Percentiles rank a stretch among this genome's conserved stretches.
Conservation (phyloP, 2,113 vertebrate species). For the Xiphias gladius region DNA sequence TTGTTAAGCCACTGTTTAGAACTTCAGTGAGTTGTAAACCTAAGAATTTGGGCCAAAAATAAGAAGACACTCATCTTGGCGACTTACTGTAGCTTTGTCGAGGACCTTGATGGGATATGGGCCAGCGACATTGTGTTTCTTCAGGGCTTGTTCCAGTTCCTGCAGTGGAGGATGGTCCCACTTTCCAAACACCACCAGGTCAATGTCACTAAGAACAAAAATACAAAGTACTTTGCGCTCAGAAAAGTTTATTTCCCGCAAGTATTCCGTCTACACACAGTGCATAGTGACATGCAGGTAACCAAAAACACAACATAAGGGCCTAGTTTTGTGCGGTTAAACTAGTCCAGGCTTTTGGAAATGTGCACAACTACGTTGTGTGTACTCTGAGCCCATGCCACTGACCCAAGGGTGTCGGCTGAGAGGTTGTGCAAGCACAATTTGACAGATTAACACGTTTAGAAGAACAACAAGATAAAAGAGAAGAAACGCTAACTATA, state of each 20-base stretch:
- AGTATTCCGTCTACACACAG: not conserved
- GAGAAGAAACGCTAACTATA: not conserved
- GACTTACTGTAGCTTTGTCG: slow-evolving; percentile 96
- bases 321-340: not conserved
- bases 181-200: slow-evolving; percentile 97
- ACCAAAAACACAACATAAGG: not conserved
- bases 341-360: not conserved
- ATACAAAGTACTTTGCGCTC: not conserved
- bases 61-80: not conserved
- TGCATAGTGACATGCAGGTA: not conserved
- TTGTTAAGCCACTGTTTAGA: not conserved
- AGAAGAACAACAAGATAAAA: not conserved
- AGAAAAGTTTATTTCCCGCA: not conserved
- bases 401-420: not conserved
- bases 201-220: slow-evolving; percentile 91
- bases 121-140: slow-evolving; percentile 92
- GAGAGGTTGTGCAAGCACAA: not conserved
- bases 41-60: not conserved
- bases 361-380: not conserved
- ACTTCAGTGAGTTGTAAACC: not conserved
- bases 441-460: not conserved
- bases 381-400: not conserved
- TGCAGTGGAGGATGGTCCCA: slow-evolving; percentile 96
- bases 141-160: slow-evolving; percentile 93
- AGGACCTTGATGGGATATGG: slow-evolving; percentile 96